Evolutionary conservation across 2,888 invertebrate species (phyloP), one percentile per base, ranked within the genome.

Genomic region (Eledona agricola): DNA sequence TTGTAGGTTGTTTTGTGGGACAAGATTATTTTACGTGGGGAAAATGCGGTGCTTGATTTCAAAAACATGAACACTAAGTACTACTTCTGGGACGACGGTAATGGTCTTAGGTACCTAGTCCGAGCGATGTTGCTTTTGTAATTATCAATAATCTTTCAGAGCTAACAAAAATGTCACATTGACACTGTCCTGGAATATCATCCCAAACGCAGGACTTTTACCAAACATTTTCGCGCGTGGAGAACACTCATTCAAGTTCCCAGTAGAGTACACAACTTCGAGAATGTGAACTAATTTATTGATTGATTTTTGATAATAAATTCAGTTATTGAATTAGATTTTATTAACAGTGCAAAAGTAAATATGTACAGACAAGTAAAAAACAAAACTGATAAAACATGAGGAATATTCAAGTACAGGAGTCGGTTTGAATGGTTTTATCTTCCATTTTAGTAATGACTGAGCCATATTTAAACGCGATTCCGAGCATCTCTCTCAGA

Each of bases 1-100:
- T 71, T 72, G 1, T 59, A 83, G 84, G 95, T 99, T 63, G 95
- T 99, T 1, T 79, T 99, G 11, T 99, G 99, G 99, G 99, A 99
- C 76, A 97, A 97, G 80, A 98, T 99, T 58, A 92, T 99, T 46
- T 80, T 90, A 46, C 84, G 98, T 68, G 96, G 94, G 40, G 95
- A 98, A 75, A 93, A 94, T 79, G 88, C 97, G n/a, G 80, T 90
- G 4, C 77, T 99, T 53, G 92, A 96, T 73, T 93, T 93, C 72
- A 92, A 93, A 73, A 94, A 93, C 70, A 89, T 94, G 83, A 93
- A 96, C 76, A 93, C 96, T 1, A 98, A 99, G 73, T 99, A 99
- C 79, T 99, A 98, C 74, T 99, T 99, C 80, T 96, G 96, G 93
- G 99, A 99, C 82, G 98, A 98, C 81, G 98, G 98, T 54, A 93